These are phyloP conservation scores for Solenopsis fugax DNA, from an alignment of 1,140 invertebrate species.

Conservation along the genomic window DNA sequence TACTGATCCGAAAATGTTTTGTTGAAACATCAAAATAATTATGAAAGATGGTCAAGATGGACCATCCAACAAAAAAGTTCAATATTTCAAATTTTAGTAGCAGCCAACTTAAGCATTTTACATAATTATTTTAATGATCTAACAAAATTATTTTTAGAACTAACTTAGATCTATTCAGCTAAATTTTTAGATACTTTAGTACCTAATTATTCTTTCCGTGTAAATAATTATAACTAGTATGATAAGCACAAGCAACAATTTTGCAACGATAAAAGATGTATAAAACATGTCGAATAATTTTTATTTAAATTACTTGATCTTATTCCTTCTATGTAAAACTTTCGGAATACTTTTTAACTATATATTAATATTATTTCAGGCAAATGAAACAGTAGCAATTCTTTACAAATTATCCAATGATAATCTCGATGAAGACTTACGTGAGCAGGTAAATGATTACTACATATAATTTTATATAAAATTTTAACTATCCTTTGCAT, in stretches of 20 bases:
- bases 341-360: neutral
- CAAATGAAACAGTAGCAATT: neutral
- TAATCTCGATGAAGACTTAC: neutral
- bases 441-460: slow-evolving; percentile 18
- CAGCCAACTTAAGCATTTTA: no score
- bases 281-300: neutral
- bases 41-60: no score
- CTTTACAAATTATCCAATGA: slow-evolving; percentile 26
- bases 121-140: no score
- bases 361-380: slow-evolving; percentile 19
- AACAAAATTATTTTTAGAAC: no score
- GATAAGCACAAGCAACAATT: neutral
- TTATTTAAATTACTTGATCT: neutral
- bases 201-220: no score
- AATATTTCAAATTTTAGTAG: no score
- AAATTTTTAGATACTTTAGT: no score
- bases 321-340: neutral
- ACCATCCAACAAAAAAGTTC: no score
- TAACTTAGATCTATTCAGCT: no score
- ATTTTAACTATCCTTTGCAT: no score
- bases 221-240: neutral
- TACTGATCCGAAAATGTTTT: no score
- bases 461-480: neutral
- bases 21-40: no score
- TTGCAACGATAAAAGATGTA: neutral